These are phyloP conservation scores for Rhombomys opimus DNA, from an alignment of 2,113 vertebrate genomes.

Conservation along the genomic window DNA sequence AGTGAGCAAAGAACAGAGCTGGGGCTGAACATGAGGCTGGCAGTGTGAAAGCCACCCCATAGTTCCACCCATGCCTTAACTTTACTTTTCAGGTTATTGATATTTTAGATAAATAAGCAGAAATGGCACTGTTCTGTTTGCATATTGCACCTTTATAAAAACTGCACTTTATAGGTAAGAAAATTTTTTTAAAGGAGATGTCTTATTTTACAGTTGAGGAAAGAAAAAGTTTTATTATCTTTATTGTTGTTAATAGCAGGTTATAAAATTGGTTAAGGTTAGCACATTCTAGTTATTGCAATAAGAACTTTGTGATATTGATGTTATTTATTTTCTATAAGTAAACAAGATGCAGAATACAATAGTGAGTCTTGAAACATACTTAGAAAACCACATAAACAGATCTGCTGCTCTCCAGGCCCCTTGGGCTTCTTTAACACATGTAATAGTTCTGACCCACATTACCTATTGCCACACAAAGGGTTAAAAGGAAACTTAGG, in stretches of 20 bases:
- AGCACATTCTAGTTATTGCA: not conserved
- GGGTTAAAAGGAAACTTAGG: not conserved
- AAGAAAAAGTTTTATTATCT: not conserved
- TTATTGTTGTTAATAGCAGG: not conserved
- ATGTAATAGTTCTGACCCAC: not conserved
- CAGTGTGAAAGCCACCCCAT: not conserved
- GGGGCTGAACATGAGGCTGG: fast-evolving
- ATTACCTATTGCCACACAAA: not conserved
- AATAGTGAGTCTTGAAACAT: not conserved
- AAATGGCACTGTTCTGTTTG: not conserved
- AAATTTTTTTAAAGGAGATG: not conserved
- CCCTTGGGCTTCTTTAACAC: not conserved
- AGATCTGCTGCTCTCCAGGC: not conserved
- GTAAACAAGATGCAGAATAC: not conserved
- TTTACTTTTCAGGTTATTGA: slow-evolving; percentile 9
- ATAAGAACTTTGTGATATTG: slow-evolving; percentile 5
- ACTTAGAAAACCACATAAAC: slow-evolving; percentile 36
- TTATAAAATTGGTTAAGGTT: slow-evolving; percentile 3
- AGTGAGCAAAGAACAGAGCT: not conserved
- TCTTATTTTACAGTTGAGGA: slow-evolving; percentile 2
- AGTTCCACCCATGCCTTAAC: not conserved
- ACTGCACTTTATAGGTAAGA: not conserved
- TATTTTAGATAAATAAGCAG: not conserved
- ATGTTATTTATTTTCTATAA: slow-evolving; percentile 17
- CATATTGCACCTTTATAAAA: not conserved